These are phyloP conservation scores for Gryllus bimaculatus DNA, from an alignment of 1,140 invertebrate species.

Conservation along the genomic window DNA sequence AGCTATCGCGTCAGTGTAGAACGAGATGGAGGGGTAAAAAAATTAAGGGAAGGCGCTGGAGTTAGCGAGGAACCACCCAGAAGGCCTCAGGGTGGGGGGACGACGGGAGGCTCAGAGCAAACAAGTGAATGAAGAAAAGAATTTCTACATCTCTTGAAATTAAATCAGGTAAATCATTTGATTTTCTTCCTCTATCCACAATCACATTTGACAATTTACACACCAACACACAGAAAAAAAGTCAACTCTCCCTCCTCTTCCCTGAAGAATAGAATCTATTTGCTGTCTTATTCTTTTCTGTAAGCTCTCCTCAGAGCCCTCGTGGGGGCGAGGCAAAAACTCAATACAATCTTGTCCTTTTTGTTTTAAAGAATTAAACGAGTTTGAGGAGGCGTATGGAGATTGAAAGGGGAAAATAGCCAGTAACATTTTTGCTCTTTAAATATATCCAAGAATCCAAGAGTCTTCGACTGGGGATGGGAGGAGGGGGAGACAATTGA, in stretches of 20 bases:
- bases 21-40: not conserved
- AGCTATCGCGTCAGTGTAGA: not conserved
- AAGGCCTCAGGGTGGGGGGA: too few relatives aligned
- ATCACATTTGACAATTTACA: not conserved
- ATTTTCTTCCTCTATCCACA: not conserved
- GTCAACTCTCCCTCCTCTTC: not conserved
- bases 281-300: conserved; percentile 1
- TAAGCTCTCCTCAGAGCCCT: not conserved
- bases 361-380: conserved; percentile 6
- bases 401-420: conserved; percentile 1
- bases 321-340: not conserved
- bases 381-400: not conserved
- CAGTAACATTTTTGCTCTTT: not conserved
- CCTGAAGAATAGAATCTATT: not conserved
- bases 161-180: conserved; percentile 5
- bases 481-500: not conserved
- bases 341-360: not conserved
- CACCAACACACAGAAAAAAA: not conserved
- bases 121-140: not conserved
- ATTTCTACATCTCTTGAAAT: not conserved
- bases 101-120: not conserved
- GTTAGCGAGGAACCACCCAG: too few relatives aligned
- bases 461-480: too few relatives aligned
- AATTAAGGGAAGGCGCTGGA: not conserved
- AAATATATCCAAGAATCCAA: not conserved